Conservation (phyloP, 2,888 invertebrate species). For the Rotaria macrura region DNA sequence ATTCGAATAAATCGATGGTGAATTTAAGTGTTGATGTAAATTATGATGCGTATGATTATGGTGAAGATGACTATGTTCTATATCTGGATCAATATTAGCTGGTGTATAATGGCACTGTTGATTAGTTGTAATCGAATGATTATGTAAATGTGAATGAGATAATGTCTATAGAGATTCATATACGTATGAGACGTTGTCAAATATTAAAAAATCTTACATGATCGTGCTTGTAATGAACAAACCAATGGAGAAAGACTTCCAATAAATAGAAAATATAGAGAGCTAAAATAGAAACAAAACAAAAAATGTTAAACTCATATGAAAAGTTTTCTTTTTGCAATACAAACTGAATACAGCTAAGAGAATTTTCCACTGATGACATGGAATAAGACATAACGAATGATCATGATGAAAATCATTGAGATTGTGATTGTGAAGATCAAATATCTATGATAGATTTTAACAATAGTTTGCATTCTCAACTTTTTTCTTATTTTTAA, state of each 20-base stretch:
- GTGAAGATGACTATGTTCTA: not conserved
- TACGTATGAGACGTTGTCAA: too few species aligned
- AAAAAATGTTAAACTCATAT: not conserved
- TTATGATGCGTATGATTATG: not conserved
- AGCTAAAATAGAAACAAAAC: slow-evolving; percentile 6
- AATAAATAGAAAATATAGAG: slow-evolving; percentile 27
- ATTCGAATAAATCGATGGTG: not conserved
- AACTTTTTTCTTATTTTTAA: too few species aligned
- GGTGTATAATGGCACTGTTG: not conserved
- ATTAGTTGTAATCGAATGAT: not conserved
- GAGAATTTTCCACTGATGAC: not conserved
- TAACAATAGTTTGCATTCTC: too few species aligned
- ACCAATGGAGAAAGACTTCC: slow-evolving; percentile 25
- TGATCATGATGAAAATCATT: not conserved
- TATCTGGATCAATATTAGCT: not conserved
- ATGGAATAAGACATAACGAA: not conserved
- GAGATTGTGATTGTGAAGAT: slow-evolving; percentile 12
- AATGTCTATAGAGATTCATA: not conserved
- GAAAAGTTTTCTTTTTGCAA: not conserved
- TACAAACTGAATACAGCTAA: not conserved
- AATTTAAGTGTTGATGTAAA: not conserved
- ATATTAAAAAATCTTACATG: not conserved
- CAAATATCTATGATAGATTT: not conserved
- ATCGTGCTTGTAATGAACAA: slow-evolving; percentile 24
- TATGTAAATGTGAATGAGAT: not conserved